Conservation (phyloP, 1,140 invertebrate genomes). For the Vanessa tameamea region DNA sequence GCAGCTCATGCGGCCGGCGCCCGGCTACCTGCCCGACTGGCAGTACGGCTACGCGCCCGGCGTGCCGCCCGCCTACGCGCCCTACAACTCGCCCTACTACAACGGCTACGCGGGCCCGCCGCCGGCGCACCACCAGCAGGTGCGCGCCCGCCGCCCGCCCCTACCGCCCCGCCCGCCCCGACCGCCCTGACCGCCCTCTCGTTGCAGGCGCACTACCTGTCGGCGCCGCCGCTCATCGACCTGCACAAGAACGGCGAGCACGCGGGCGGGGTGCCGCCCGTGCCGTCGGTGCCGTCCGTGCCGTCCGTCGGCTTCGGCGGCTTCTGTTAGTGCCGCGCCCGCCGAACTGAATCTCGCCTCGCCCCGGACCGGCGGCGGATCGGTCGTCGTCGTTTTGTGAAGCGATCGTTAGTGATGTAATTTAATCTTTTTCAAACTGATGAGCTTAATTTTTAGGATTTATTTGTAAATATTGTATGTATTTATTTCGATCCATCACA, state of each 20-base stretch:
- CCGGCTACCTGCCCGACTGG: slow-evolving; percentile 77
- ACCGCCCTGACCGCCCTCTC: background rate
- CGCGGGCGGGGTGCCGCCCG: slow-evolving; percentile 37
- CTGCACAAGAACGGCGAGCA: slow-evolving; percentile 77
- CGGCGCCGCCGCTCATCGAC: slow-evolving; percentile 68
- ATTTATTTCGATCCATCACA: slow-evolving; percentile 67
- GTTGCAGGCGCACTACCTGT: slow-evolving; percentile 65
- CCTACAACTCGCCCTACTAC: slow-evolving; percentile 74
- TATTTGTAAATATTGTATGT: slow-evolving; percentile 78
- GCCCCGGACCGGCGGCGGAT: background rate
- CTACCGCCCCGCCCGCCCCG: background rate
- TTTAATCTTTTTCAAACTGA: slow-evolving; percentile 65
- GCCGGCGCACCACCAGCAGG: slow-evolving; percentile 73
- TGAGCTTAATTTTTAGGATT: slow-evolving; percentile 75
- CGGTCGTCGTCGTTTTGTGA: slow-evolving; percentile 34
- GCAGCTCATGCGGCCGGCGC: slow-evolving; percentile 75
- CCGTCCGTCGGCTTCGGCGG: slow-evolving; percentile 78
- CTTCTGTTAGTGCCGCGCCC: slow-evolving; percentile 69
- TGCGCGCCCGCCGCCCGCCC: slow-evolving; percentile 19
- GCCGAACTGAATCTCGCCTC: slow-evolving; percentile 20
- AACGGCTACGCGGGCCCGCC: slow-evolving; percentile 72
- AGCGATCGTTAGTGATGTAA: slow-evolving; percentile 60
- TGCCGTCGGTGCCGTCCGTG: slow-evolving; percentile 59
- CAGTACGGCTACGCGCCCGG: slow-evolving; percentile 71
- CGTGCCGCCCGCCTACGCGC: slow-evolving; percentile 60